Evolutionary conservation across 1,140 invertebrate species (phyloP), one percentile per base, ranked within the genome.

Genomic region (Bombyx mandarina): DNA sequence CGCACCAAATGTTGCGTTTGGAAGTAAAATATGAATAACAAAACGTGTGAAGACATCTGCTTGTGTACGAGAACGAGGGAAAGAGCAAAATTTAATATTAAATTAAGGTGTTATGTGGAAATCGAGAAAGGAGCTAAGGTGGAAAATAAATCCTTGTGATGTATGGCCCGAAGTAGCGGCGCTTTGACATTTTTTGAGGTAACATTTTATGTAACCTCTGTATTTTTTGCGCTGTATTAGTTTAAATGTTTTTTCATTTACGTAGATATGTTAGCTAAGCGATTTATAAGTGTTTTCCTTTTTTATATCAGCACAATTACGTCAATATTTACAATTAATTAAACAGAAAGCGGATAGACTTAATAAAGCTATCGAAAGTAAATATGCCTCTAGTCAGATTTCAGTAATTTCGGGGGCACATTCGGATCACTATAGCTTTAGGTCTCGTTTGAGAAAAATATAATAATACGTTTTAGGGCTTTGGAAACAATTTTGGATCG

Each of bases 41-140:
- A 77, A 79, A 81, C 67, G 68, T 63, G 73, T 75, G 73, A 78
- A 77, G 77, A 81, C 78, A 85, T 82, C 77, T 81, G 79, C 69
- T 75, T 67, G 65, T 69, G 65, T 65, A 62, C 57, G 58, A 54
- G 65, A 54, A 58, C 62, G 57, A 62, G 64, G 69, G 67, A 80
- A 77, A 74, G 75, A 72, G 79, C 77, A 75, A 69, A 86, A 83
- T 86, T 86, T 86, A 81, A 83, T 83, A 86, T 83, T 86, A 82
- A 86, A 86, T 83, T 86, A 86, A 82, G 80, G 82, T 77, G 76
- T 86, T 82, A 76, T 75, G 73, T 74, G 65, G 67, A 79, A 82
- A 86, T 83, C 79, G 82, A 81, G 82, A 77, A 77, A 78, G 74
- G 77, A 73, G 74, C 77, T 72, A 71, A 81, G 80, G 77, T 82